Conservation (phyloP, 2,797 vertebrate species). For the Mallotus villosus region DNA sequence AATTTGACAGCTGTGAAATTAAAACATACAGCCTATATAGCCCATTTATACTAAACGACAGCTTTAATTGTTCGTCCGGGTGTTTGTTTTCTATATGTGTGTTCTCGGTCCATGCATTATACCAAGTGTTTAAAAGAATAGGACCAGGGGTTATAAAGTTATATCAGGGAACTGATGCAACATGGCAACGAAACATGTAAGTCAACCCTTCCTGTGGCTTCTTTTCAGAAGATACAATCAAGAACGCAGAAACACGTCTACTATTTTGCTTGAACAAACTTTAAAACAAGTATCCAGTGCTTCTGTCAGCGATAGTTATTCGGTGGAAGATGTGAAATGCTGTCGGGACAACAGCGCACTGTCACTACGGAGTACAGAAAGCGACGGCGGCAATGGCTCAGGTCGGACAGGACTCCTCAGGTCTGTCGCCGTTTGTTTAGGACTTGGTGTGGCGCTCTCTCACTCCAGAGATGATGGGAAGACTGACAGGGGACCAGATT, state of each 20-base stretch:
- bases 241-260: constrained; percentile 33
- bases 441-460: constrained; percentile 62
- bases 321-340: neutral
- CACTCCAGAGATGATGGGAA: constrained; percentile 27
- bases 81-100: neutral
- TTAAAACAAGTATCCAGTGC: constrained; percentile 23
- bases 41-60: neutral
- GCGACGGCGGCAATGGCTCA: constrained; percentile 7
- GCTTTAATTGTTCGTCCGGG: neutral
- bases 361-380: constrained; percentile 19
- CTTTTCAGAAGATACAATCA: constrained; percentile 38
- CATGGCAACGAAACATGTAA: constrained; percentile 64
- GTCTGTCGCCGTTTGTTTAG: constrained; percentile 61
- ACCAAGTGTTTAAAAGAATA: neutral
- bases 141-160: neutral
- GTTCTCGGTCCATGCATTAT: neutral
- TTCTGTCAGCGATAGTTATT: neutral
- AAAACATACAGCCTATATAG: neutral
- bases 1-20: neutral
- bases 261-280: constrained; percentile 22
- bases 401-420: constrained; percentile 18
- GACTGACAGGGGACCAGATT: constrained; percentile 6
- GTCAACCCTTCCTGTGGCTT: constrained; percentile 46
- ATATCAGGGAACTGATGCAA: constrained; percentile 62
- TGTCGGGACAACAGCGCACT: constrained; percentile 9